Base-by-base conservation (phyloP, 2,888 invertebrate species). In the Syritta pipiens region DNA sequence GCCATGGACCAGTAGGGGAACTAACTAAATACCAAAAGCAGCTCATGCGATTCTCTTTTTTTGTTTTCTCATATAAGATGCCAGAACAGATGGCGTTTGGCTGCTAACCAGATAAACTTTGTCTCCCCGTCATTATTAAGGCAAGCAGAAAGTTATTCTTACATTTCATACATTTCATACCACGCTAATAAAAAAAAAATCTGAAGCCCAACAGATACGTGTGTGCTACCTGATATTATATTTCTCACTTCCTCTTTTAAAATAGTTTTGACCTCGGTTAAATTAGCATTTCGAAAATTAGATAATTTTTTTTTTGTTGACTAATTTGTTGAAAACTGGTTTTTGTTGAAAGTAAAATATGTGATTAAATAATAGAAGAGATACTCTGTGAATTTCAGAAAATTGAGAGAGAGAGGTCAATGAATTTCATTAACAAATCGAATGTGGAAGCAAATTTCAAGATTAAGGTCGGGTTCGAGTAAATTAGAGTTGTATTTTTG, bases 211-310 rank as follows among this genome's bases (percentile, higher is more conserved):
- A n/a, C n/a, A n/a, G n/a, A n/a, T n/a, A 26, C 37, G 14, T 49
- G 3, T 22, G 30, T n/a, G 46, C 19, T 28, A 55, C n/a, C 17
- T 42, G 26, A 19, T 17, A 40, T 17, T 40, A 40, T 10, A 9
- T 30, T 40, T 42, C 20, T n/a, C 22, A 49, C 35, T 59, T 60
- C 49, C 35, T 59, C 37, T 40, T 35, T 26, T 12, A 32, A 67
- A 51, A 49, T 9, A 10, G 17, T 19, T 26, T n/a, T 51, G 59
- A 60, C 69, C 69, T 69, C 69, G 42, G 12, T 32, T 12, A 32
- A 51, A 60, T 59, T 51, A 69, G 59, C 69, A 69, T 32, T 59
- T 35, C 59, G 32, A 44, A 57, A 60, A 59, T 68, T 59, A 60
- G 42, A 69, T 51, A 59, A 59, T 32, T 10, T 49, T 9, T 37